Base-by-base conservation (phyloP, 2,113 vertebrate species). In the Periophthalmus modestus region DNA sequence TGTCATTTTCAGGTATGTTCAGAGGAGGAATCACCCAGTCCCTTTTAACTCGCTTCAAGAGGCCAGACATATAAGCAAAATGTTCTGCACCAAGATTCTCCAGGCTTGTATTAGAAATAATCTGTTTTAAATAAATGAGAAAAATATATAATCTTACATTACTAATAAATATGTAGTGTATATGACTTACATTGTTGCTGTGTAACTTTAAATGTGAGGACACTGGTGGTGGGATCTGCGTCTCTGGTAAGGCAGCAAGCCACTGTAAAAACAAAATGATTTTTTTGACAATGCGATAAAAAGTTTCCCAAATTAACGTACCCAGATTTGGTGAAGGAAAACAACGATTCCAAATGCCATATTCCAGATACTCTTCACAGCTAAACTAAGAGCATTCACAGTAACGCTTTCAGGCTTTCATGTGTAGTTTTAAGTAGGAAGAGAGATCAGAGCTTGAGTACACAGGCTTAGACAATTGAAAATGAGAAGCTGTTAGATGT, bases 21-120 rank as follows among this genome's bases (percentile, higher is more conserved):
- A 92, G 66, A 0, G 55, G 24, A 63, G 91, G 84, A 85, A 83
- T 86, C 19, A 92, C 84, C 89, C 89, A 92, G 6, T 86, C 87
- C 54, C 88, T 88, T 77, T 89, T 91, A 23, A 72, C 75, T 33
- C 86, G 43, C 59, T 87, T 87, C 83, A 91, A 71, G n/a, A 11
- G 3, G 3, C 50, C 75, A 36, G 43, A 28, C 59, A 59, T 7
- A 5, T 13, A n/a, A 21, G 68, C 65, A 52, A 75, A 71, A 0
- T 77, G 39, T 59, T 68, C 11, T 36, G 68, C 21, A 24, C 39
- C 21, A 18, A 82, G 3, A 18, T 74, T 24, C 59, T 58, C 33
- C 0, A 73, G 46, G 19, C 14, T 19, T 52, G 16, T 0, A 10
- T 58, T 24, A 34, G 68, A 73, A 3, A n/a, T 23, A n/a, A 13